phyloP scores from a whole-genome alignment of 2,113 vertebrate genomes.

The Corythaixoides concolor region DNA sequence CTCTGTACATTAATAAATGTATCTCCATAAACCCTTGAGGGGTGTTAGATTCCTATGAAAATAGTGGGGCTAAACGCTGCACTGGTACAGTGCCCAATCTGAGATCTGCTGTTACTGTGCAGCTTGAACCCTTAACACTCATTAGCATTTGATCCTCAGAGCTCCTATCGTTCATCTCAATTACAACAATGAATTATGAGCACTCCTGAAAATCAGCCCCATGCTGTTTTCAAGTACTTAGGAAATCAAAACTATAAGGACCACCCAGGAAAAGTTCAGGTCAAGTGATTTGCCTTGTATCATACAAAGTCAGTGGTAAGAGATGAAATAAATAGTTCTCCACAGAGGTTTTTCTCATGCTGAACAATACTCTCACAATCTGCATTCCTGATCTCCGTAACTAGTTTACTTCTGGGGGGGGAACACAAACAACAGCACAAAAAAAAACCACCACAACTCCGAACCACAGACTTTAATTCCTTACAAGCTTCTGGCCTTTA shows the following conservation, averaged over 20 bases:
- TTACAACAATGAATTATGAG: conserved; percentile 8
- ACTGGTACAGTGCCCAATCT: background rate
- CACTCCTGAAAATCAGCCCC: conserved; percentile 2
- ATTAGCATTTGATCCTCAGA: background rate
- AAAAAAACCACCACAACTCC: too few species aligned
- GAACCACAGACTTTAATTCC: background rate
- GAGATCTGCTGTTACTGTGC: background rate
- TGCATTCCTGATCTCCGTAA: background rate
- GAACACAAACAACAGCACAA: too few species aligned
- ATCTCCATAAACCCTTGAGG: background rate
- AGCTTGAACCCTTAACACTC: background rate
- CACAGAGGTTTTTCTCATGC: background rate
- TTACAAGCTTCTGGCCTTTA: background rate
- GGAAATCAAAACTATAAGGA: background rate
- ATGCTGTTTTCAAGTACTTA: background rate
- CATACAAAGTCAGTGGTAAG: background rate
- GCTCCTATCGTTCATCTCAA: background rate
- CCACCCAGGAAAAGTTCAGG: background rate
- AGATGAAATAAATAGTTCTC: background rate
- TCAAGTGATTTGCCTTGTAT: background rate
- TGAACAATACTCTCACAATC: background rate
- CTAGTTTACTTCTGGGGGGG: background rate
- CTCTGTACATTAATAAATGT: background rate
- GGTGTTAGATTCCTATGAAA: background rate
- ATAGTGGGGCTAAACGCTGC: background rate